phyloP scores from a whole-genome alignment of 2,113 vertebrate genomes.

The Cricetomys ansorgei region DNA sequence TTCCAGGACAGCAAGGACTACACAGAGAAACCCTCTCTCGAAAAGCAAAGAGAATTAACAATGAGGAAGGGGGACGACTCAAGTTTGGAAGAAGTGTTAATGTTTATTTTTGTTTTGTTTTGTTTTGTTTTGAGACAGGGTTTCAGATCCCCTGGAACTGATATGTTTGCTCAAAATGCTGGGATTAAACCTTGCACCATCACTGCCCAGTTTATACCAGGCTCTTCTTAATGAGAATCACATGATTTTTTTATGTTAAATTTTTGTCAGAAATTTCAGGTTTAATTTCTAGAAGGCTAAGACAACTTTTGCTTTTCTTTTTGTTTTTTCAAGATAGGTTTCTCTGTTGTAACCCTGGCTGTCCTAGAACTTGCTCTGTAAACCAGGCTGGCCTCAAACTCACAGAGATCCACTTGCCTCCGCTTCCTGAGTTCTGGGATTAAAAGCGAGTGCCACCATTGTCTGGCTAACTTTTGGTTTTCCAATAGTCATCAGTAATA shows the following conservation, averaged over 20 bases:
- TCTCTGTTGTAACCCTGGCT: background rate
- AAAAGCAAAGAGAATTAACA: no score
- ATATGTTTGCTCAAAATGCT: no score
- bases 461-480: background rate
- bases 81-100: background rate
- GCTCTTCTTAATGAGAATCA: slow-evolving; percentile 3
- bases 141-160: no score
- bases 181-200: background rate
- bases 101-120: no score
- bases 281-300: slow-evolving; percentile 16
- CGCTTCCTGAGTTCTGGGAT: background rate
- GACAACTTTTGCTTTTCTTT: background rate
- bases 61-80: background rate
- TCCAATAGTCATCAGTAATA: background rate
- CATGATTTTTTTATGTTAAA: slow-evolving; percentile 21
- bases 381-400: background rate
- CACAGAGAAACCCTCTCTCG: no score
- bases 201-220: background rate
- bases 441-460: background rate
- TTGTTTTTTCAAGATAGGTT: background rate
- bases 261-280: background rate
- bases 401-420: background rate
- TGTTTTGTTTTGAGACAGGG: no score
- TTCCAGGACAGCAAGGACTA: no score
- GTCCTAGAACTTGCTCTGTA: background rate